Base-by-base conservation (phyloP, 2,113 vertebrate genomes). In the Butastur rufipennis region DNA sequence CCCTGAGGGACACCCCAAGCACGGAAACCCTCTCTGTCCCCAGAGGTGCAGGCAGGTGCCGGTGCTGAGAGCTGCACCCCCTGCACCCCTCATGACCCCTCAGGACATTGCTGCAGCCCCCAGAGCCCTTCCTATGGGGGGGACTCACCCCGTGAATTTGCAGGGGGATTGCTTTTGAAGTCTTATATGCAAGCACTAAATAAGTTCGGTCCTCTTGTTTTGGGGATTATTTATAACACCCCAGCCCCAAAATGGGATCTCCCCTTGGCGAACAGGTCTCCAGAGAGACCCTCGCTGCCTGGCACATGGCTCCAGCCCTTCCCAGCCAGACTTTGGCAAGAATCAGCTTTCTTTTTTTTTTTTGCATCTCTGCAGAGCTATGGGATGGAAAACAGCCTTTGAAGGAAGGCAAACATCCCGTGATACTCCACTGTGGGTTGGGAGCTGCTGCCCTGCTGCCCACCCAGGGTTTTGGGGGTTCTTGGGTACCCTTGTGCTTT, bases 1-100 rank as follows among this genome's bases (percentile, higher is more conserved):
- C 16, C 42, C 15, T 0, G 3, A 43, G 42, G 63, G 36, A 17
- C 10, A 19, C 10, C 4, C 1, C 1, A 9, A 36, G 34, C 1
- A 4, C 8, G 7, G 32, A 36, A 36, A 6, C 16, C 8, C 7
- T 65, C 32, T 32, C 13, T 22, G 27, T 15, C 6, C n/a, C 43
- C 45, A 42, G 53, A 55, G 50, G 34, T 34, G 29, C 5, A 40
- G 34, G 70, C 42, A 78, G 45, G 36, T 43, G 45, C 20, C 2
- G 4, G 67, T 20, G 32, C 10, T 14, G 52, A 42, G 18, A 19
- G 19, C 20, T 67, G 32, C 5, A 4, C 6, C 8, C 50, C 38
- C 23, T 2, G 7, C 7, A 14, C 50, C 50, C 26, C 14, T 5
- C 26, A 10, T 2, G 26, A 53, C 65, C 45, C 21, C 22, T 34